Conservation (phyloP, 2,113 vertebrate species). For the Microcebus jonahi region DNA sequence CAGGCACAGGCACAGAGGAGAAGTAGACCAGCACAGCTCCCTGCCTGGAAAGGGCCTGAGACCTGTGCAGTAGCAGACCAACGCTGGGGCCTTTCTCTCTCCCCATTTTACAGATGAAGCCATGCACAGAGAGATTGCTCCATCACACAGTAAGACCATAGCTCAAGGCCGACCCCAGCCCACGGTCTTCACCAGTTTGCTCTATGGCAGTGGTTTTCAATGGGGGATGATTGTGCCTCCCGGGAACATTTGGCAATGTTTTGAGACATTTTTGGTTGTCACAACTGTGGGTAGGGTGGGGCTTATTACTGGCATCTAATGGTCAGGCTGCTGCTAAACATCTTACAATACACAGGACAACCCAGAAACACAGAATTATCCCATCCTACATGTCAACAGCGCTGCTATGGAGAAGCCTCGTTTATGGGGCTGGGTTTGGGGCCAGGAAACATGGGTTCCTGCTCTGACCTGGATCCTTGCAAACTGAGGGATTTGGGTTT, state of each 20-base stretch:
- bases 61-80: not conserved
- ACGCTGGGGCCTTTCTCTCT: not conserved
- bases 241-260: not conserved
- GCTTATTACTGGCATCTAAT: not conserved
- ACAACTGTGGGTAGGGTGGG: not conserved
- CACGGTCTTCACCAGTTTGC: not conserved
- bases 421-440: not conserved
- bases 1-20: not conserved
- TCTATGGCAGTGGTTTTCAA: not conserved
- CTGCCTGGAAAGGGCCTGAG: not conserved
- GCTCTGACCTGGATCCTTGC: not conserved
- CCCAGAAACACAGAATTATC: not conserved
- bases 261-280: not conserved
- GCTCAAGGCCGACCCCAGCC: not conserved
- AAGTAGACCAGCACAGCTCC: not conserved
- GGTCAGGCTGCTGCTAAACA: not conserved
- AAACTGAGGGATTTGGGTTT: not conserved
- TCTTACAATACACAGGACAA: not conserved
- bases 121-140: not conserved
- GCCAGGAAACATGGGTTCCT: not conserved
- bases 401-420: not conserved
- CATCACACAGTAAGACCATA: not conserved
- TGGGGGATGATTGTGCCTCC: not conserved
- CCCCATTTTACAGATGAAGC: not conserved
- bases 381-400: not conserved